These are phyloP conservation scores for Drosophila repleta DNA, from an alignment of 1,140 invertebrate species.

Conservation along the genomic window DNA sequence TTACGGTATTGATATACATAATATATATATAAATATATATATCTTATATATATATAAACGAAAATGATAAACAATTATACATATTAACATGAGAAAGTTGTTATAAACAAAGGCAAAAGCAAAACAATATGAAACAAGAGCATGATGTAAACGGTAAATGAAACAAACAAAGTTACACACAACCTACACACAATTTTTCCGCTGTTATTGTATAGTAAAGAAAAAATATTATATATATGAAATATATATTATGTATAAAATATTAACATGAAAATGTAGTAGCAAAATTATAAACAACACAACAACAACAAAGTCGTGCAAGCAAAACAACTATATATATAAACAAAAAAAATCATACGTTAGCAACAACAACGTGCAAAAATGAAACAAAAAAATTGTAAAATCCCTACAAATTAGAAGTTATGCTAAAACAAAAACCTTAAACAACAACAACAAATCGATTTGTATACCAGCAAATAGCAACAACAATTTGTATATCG, in stretches of 20 bases:
- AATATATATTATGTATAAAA: slow-evolving; percentile 83
- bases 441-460: slow-evolving; percentile 39
- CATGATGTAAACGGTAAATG: slow-evolving; percentile 34
- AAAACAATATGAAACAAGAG: slow-evolving; percentile 48
- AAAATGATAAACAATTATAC: slow-evolving; percentile 76
- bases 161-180: slow-evolving; percentile 36
- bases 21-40: slow-evolving; percentile 76
- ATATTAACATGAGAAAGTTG: slow-evolving; percentile 80
- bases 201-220: slow-evolving; percentile 83
- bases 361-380: slow-evolving; percentile 56
- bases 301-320: slow-evolving; percentile 77
- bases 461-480: slow-evolving; percentile 61
- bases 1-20: slow-evolving; percentile 83
- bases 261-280: slow-evolving; percentile 79
- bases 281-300: slow-evolving; percentile 79
- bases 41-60: slow-evolving; percentile 51
- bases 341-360: slow-evolving; percentile 45
- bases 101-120: slow-evolving; percentile 64
- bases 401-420: slow-evolving; percentile 83
- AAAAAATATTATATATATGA: slow-evolving; percentile 77
- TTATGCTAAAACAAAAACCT: slow-evolving; percentile 52
- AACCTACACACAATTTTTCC: slow-evolving; percentile 73
- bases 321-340: slow-evolving; percentile 59
- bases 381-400: slow-evolving; percentile 79
- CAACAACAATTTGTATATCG: slow-evolving; percentile 64